Evolutionary conservation across 1,140 invertebrate species (phyloP).

Genomic region (Latrodectus geometricus): DNA sequence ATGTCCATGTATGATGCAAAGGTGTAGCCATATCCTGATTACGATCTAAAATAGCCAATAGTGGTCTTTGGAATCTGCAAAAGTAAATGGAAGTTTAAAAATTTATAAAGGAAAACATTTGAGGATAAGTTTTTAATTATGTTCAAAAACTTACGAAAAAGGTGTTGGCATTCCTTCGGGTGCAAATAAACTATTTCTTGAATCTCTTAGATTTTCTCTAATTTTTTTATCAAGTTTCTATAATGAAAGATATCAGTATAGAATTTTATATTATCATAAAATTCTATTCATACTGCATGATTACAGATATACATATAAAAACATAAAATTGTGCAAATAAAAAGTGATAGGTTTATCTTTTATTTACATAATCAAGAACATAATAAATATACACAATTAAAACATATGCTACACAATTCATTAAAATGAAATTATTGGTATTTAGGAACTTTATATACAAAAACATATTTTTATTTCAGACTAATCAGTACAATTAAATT

Average conservation of each 20-base stretch:
- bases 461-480: no score
- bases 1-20: conserved; percentile 99
- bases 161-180: conserved; percentile 79
- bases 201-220: conserved; percentile 95
- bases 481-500: no score
- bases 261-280: neutral
- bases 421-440: no score
- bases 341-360: no score
- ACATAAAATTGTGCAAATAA: no score
- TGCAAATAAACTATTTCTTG: conserved; percentile 95
- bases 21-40: conserved; percentile 97
- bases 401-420: no score
- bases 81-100: neutral
- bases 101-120: neutral
- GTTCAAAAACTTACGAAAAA: conserved; percentile 65
- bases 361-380: no score
- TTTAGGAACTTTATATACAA: no score
- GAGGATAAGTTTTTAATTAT: neutral
- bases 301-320: no score
- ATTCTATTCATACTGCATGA: neutral
- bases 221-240: conserved; percentile 96
- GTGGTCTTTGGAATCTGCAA: conserved; percentile 88
- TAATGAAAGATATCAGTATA: conserved; percentile 24
- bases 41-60: conserved; percentile 93
- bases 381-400: no score